Percentiles rank a stretch among this genome's conserved stretches.
Conservation (phyloP, 2,797 vertebrate species). For the Sebastes taczanowskii region DNA sequence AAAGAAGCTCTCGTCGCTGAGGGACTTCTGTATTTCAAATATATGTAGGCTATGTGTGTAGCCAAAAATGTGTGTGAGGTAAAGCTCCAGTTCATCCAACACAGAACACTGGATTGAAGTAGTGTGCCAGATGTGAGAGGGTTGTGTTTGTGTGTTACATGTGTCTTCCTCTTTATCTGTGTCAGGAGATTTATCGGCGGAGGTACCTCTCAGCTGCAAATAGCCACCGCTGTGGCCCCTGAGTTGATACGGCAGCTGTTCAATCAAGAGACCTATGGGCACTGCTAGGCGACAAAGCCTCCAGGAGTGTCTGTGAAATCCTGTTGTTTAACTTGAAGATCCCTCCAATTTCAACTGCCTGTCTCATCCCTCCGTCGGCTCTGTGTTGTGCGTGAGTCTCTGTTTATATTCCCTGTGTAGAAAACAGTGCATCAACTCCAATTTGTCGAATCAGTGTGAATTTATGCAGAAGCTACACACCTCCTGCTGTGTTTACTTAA, state of each 20-base stretch:
- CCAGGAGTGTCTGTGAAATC: slow-evolving; percentile 40
- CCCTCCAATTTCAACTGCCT: slow-evolving; percentile 17
- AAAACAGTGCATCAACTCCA: slow-evolving; percentile 53
- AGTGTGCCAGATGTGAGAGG: not conserved
- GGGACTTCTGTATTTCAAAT: slow-evolving; percentile 39
- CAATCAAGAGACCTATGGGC: slow-evolving; percentile 53
- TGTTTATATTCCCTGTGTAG: slow-evolving; percentile 34
- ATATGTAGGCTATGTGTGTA: slow-evolving; percentile 4
- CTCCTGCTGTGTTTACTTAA: slow-evolving; percentile 48
- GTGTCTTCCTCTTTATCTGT: slow-evolving; percentile 41
- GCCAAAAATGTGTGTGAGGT: slow-evolving; percentile 8
- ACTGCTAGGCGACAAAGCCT: slow-evolving; percentile 38
- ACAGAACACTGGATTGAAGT: slow-evolving; percentile 13
- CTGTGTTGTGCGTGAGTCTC: slow-evolving; percentile 13
- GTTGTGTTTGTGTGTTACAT: slow-evolving; percentile 6
- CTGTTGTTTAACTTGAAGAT: slow-evolving; percentile 41
- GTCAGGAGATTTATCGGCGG: slow-evolving; percentile 56
- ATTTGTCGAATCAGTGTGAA: slow-evolving; percentile 56
- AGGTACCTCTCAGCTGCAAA: slow-evolving; percentile 60
- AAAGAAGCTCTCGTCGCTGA: slow-evolving; percentile 27
- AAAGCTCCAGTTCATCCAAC: slow-evolving; percentile 29
- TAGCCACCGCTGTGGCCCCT: slow-evolving; percentile 44
- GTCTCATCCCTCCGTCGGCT: slow-evolving; percentile 34
- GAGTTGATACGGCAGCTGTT: slow-evolving; percentile 70
- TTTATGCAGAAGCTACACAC: slow-evolving; percentile 43